Evolutionary conservation across 2,888 invertebrate species (phyloP), one percentile per base, ranked within the genome.

Genomic region (Microplitis deprimator): DNA sequence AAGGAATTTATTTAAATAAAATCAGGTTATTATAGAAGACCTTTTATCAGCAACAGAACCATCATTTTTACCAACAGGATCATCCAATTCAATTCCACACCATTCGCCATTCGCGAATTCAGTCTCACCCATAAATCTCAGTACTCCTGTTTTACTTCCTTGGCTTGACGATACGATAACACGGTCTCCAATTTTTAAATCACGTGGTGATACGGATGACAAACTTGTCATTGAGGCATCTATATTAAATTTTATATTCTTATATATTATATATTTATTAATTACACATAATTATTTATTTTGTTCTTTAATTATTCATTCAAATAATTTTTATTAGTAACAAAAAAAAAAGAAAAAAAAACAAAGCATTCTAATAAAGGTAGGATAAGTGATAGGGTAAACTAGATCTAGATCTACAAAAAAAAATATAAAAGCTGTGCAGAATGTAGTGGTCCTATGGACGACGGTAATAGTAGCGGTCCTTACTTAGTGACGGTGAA

Each of bases 21-120:
- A 77, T 20, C 60, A 61, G 16, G 72, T 39, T 38, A 29, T 68
- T 68, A 64, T 41, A 61, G 64, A 69, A 85, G 90, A 98, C 97
- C 97, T 95, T 90, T 94, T 95, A 75, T 97, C 98, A 82, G 94
- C 96, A 50, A 98, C 97, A 71, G 96, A 94, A 77, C 99, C 98
- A 88, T 99, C 98, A 90, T 99, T 98, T 91, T 98, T 98, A 74
- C 99, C 99, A 78, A 95, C 91, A 0, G 97, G 94, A 82, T 98
- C 97, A 88, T 98, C 98, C 83, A 99, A 92, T 90, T 98, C 98
- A 20, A 99, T 95, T 38, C 98, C 98, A 80, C 96, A 98, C 98
- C 98, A 98, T 83, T 97, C 94, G 59, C 98, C 98, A 59, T 94
- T 90, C 0, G 98, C 97, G 90, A 98, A 98, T 85, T 97, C 96